phyloP scores from a whole-genome alignment of 2,797 vertebrate genomes.

The Hemitrygon akajei region DNA sequence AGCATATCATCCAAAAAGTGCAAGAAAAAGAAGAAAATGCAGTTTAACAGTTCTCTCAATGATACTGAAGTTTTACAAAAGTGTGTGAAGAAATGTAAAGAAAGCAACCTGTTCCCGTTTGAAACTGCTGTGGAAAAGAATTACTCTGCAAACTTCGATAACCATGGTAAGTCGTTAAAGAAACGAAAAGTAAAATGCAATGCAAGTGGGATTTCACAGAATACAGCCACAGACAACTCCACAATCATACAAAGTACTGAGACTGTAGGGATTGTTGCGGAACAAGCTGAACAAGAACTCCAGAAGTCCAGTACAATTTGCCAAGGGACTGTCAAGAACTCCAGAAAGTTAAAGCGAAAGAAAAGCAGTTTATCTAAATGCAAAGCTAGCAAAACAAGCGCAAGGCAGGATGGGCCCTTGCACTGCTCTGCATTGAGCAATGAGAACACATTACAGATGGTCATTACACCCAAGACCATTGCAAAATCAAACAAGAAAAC shows the following conservation, averaged over 20 bases:
- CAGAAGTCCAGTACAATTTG: not conserved
- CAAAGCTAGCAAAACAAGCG: not conserved
- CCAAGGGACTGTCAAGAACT: not conserved
- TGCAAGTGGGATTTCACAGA: too few relatives aligned
- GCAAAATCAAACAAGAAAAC: not conserved
- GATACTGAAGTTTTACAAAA: not conserved
- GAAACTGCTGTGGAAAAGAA: not conserved
- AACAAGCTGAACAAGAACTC: not conserved
- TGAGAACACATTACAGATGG: not conserved
- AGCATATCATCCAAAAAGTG: not conserved
- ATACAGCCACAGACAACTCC: not conserved
- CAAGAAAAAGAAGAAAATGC: constrained; percentile 15
- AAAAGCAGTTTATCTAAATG: not conserved
- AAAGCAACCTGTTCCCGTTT: not conserved
- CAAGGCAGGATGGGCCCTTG: too few relatives aligned
- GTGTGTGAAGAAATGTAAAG: not conserved
- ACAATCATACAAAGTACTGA: not conserved
- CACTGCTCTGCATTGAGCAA: not conserved
- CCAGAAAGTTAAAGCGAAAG: not conserved
- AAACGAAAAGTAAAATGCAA: constrained; percentile 4
- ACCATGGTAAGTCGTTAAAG: not conserved
- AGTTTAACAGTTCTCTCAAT: not conserved
- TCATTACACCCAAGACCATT: not conserved
- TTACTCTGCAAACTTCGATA: not conserved
- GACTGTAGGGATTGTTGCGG: not conserved